Evolutionary conservation across 1,140 invertebrate species (phyloP).

Genomic region (Sinella curviseta): DNA sequence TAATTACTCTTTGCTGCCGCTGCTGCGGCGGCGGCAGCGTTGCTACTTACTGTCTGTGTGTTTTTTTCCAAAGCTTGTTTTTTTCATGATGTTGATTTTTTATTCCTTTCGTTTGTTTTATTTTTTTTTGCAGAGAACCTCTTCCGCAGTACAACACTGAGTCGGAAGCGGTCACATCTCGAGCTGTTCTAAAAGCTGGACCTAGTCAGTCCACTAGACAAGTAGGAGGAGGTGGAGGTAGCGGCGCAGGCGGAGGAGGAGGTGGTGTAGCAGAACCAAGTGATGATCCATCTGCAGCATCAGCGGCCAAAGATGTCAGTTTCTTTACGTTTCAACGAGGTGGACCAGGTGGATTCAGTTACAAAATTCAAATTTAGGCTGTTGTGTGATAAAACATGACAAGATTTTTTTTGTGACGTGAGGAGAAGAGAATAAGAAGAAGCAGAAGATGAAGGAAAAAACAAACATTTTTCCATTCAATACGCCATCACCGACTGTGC

Average conservation of each 20-base stretch:
- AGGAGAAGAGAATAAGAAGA: too few relatives aligned
- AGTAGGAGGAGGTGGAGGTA: neutral
- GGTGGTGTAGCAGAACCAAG: neutral
- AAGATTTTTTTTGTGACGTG: too few relatives aligned
- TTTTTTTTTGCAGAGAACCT: slow-evolving; percentile 42
- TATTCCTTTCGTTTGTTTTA: neutral
- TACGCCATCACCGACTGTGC: slow-evolving; percentile 13
- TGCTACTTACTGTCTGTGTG: too few relatives aligned
- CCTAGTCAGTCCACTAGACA: slow-evolving; percentile 27
- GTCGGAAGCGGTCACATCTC: slow-evolving; percentile 42
- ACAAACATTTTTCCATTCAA: neutral
- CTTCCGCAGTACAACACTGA: slow-evolving; percentile 49
- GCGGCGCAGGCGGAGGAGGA: neutral
- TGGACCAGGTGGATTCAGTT: slow-evolving; percentile 48
- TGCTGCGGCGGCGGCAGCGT: too few relatives aligned
- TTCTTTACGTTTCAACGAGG: slow-evolving; percentile 47
- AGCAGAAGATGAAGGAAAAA: neutral
- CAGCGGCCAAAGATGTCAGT: slow-evolving; percentile 32
- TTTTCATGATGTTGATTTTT: neutral
- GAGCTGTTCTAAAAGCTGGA: slow-evolving; percentile 42
- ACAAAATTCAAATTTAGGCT: slow-evolving; percentile 44
- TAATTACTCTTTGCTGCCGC: neutral
- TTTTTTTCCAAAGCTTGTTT: too few relatives aligned
- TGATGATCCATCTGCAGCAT: neutral
- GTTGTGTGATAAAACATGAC: neutral